A percentile compares a stretch with the other conserved stretches of the same genome.
These are phyloP conservation scores for Microtus pennsylvanicus DNA, from an alignment of 2,113 vertebrate species.

Conservation along the genomic window DNA sequence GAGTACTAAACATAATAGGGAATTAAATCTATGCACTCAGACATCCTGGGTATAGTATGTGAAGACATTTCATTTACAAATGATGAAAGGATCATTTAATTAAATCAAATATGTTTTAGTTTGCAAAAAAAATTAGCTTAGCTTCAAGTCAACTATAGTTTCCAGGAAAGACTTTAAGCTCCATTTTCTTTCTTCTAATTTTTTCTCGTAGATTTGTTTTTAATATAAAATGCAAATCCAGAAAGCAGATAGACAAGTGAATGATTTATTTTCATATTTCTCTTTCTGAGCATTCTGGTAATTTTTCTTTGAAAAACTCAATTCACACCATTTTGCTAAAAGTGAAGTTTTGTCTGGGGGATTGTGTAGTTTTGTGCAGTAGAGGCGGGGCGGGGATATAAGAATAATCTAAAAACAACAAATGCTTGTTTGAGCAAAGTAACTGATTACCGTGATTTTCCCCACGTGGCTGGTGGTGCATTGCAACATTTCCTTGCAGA, in stretches of 20 bases:
- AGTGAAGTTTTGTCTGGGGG: not conserved
- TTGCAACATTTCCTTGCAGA: not conserved
- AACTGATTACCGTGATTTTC: not conserved
- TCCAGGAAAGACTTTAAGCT: not conserved
- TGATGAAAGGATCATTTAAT: not conserved
- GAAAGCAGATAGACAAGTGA: not conserved
- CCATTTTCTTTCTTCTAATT: not conserved
- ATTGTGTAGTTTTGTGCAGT: not conserved
- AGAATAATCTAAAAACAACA: not conserved
- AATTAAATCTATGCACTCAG: not conserved
- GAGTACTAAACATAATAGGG: not conserved
- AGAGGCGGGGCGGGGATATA: not conserved
- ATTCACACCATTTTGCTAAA: not conserved
- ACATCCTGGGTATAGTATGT: not conserved
- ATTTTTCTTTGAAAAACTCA: not conserved
- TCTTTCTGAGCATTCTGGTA: not conserved
- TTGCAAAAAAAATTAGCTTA: not conserved
- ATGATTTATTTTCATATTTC: not conserved
- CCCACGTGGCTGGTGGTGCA: not conserved
- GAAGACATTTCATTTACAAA: not conserved
- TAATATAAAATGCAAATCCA: not conserved
- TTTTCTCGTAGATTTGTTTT: not conserved
- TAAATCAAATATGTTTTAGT: not conserved
- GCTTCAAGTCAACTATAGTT: not conserved
- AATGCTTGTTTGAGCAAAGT: not conserved